These are phyloP conservation scores for Caenorhabditis plicata DNA, from an alignment of 2,888 invertebrate species.

Conservation along the genomic window DNA sequence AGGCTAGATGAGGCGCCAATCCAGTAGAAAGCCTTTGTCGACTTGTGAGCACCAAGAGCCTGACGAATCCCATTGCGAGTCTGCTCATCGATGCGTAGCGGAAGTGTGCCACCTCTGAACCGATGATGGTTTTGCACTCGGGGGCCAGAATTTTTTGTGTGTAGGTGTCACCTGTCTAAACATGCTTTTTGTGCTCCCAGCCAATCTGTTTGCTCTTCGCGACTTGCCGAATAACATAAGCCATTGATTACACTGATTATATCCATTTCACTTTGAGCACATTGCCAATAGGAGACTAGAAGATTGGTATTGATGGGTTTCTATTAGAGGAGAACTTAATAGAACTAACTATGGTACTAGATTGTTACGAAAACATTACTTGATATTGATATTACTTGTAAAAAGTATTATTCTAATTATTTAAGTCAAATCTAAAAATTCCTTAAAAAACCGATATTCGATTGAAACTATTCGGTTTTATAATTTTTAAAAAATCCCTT, in stretches of 20 bases:
- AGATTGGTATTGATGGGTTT: too few species aligned
- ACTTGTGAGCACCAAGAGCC: slow-evolving; percentile 30
- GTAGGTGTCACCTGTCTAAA: slow-evolving; percentile 32
- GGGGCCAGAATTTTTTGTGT: too few species aligned
- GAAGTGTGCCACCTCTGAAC: slow-evolving; percentile 33
- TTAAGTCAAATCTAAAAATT: too few species aligned
- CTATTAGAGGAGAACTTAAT: too few species aligned
- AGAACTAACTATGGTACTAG: too few species aligned
- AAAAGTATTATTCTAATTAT: too few species aligned
- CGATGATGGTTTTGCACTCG: too few species aligned
- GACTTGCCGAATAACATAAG: slow-evolving; percentile 47
- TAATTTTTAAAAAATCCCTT: too few species aligned
- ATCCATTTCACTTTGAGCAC: slow-evolving; percentile 53
- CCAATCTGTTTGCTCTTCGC: slow-evolving; percentile 53
- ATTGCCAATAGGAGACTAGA: slow-evolving; percentile 59
- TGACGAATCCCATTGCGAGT: slow-evolving; percentile 36
- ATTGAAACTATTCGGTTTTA: too few species aligned
- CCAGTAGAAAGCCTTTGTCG: slow-evolving; percentile 53
- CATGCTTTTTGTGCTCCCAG: slow-evolving; percentile 49
- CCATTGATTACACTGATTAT: slow-evolving; percentile 50
- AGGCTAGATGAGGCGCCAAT: slow-evolving; percentile 46
- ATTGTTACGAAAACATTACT: too few species aligned
- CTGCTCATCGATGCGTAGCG: slow-evolving; percentile 32
- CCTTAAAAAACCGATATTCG: too few species aligned
- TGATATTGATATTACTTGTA: too few species aligned